Base-by-base conservation (phyloP, 2,888 invertebrate species). In the Criorhina ranunculi region DNA sequence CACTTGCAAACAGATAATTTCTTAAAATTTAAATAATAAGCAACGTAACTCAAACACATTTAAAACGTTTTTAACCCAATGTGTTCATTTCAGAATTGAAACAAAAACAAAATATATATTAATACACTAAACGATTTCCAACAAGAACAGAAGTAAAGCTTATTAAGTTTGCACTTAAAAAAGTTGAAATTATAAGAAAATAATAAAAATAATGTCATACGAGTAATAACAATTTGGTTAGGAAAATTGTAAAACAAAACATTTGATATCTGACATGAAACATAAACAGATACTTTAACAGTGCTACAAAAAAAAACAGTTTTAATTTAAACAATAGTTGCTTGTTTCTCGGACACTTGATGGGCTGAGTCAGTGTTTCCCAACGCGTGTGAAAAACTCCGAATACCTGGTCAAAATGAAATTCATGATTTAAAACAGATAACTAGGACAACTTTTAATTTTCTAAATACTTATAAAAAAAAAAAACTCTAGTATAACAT, bases 211-310 rank as follows among this genome's bases (percentile, higher is more conserved):
- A 5, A n/a, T n/a, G n/a, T n/a, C n/a, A n/a, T n/a, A n/a, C n/a
- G n/a, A n/a, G n/a, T n/a, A n/a, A n/a, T n/a, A n/a, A n/a, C n/a
- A n/a, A n/a, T n/a, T n/a, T n/a, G n/a, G n/a, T 19, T 5, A 17
- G 7, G 35, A 55, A 17, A 2, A 17, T 11, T 4, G 42, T 42
- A 15, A n/a, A 17, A 44, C 1, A 17, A 11, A 46, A 42, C 17
- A 29, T 19, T 9, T 3, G 0, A 8, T 40, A 55, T 57, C 35
- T 59, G 5, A 19, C 6, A 11, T n/a, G 40, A 6, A 42, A 67
- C 67, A 67, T 67, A 67, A 53, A 42, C 53, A 42, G 31, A 67
- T 55, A 33, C 29, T 40, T 67, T 55, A 67, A 55, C 55, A 67
- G 7, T 17, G 5, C 67, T 67, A 8, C 19, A 53, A 31, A 9